These are phyloP conservation scores for Helicorthomorpha holstii DNA, from an alignment of 1,140 invertebrate species.

Conservation along the genomic window DNA sequence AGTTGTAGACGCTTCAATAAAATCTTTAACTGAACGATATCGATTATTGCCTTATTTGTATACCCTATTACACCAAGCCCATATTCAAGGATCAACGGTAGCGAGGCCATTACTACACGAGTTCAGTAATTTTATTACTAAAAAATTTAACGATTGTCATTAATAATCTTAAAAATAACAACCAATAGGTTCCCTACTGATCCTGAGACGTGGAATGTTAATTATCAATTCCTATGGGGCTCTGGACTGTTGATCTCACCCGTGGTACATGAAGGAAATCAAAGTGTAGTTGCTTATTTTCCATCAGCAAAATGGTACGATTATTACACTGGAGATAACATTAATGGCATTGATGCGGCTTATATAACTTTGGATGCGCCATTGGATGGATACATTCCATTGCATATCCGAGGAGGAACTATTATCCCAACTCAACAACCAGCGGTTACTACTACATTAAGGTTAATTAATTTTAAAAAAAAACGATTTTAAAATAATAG, in stretches of 20 bases:
- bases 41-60: slow-evolving; percentile 32
- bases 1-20: slow-evolving; percentile 16
- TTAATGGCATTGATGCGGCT: no score
- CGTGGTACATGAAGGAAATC: slow-evolving; percentile 14
- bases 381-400: not conserved
- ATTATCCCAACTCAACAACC: slow-evolving; percentile 1
- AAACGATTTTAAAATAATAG: no score
- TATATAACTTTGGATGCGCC: not conserved
- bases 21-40: slow-evolving; percentile 26
- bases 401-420: slow-evolving; percentile 1
- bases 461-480: no score
- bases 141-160: no score
- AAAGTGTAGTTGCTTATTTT: slow-evolving; percentile 20
- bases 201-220: slow-evolving; percentile 13
- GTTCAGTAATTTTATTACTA: no score
- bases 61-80: slow-evolving; percentile 26
- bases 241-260: slow-evolving; percentile 17
- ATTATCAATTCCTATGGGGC: slow-evolving; percentile 20
- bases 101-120: slow-evolving; percentile 17
- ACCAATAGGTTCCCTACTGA: slow-evolving; percentile 23
- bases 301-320: slow-evolving; percentile 30
- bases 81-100: slow-evolving; percentile 15
- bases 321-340: slow-evolving; percentile 25
- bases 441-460: not conserved
- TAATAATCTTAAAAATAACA: no score